Evolutionary conservation across 2,888 invertebrate genomes (phyloP).

Genomic region (Plagiodera versicolora): DNA sequence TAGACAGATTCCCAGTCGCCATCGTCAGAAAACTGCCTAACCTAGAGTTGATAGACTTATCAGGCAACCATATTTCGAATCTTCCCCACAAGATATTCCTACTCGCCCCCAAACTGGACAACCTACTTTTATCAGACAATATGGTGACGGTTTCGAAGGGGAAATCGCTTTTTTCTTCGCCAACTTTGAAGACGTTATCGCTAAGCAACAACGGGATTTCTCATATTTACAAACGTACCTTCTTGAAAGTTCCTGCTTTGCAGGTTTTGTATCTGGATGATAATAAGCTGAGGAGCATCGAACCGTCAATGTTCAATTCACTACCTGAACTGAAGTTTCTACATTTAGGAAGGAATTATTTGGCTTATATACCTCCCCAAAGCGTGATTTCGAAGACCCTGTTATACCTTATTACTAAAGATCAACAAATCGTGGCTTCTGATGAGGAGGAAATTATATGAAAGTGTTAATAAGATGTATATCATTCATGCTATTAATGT

Average conservation of each 20-base stretch:
- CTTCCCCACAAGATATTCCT: too few relatives aligned
- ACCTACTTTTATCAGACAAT: conserved; percentile 39
- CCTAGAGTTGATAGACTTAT: too few relatives aligned
- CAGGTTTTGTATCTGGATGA: conserved; percentile 47
- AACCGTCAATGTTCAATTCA: conserved; percentile 36
- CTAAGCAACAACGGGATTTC: conserved; percentile 46
- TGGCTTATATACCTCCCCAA: conserved; percentile 33
- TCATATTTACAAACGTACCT: conserved; percentile 39
- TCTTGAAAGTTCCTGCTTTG: conserved; percentile 40
- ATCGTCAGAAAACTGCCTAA: too few relatives aligned
- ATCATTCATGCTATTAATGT: too few relatives aligned
- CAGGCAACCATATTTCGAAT: too few relatives aligned
- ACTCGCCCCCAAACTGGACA: too few relatives aligned
- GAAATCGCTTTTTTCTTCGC: conserved; percentile 39
- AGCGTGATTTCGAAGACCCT: conserved; percentile 29
- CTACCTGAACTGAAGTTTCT: conserved; percentile 45
- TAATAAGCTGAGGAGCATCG: conserved; percentile 41
- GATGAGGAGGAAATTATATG: background rate
- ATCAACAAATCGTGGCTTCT: conserved; percentile 25
- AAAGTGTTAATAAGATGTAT: too few relatives aligned
- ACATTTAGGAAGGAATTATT: conserved; percentile 45
- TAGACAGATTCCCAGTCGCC: too few relatives aligned
- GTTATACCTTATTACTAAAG: conserved; percentile 29
- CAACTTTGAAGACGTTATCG: conserved; percentile 42
- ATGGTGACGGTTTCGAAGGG: conserved; percentile 38